Base-by-base conservation (phyloP, 2,888 invertebrate species). In the Brenthis daphne region DNA sequence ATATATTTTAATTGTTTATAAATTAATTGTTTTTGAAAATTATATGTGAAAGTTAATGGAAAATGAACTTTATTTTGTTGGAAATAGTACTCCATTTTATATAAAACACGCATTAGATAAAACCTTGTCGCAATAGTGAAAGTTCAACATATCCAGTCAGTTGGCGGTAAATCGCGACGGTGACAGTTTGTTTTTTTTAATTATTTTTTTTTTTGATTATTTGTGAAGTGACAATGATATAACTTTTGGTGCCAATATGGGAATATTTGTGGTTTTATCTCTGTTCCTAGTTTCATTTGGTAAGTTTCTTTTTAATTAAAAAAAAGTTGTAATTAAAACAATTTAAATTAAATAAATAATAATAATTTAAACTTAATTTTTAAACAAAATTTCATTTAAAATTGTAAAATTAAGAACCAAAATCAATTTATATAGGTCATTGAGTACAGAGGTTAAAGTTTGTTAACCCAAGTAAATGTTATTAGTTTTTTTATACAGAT, bases 91-190 rank as follows among this genome's bases (percentile, higher is more conserved):
- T 54, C 57, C 61, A 69, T 69, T 51, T 76, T 67, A 60, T 61
- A 60, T 78, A n/a, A 16, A 53, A 8, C 1, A 48, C 51, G 43
- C 50, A 47, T 53, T 57, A 81, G 77, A 81, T 83, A 80, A 75
- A 78, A 77, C 81, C 76, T 80, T 82, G 77, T 77, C 73, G 74
- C 71, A 77, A 76, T 71, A 77, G 84, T 81, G 85, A 85, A 85
- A 84, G 80, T 82, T 72, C 77, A 76, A 80, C 77, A 77, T 79
- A 81, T 78, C 76, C 68, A 79, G 76, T 86, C 83, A 90, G 90
- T 90, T 90, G 86, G 88, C 89, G 90, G 85, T 78, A 88, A 89
- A 87, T 79, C 79, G 76, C 72, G 56, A 72, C 76, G 74, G 74
- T 78, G 82, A 82, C 81, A 82, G 81, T 78, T 80, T 70, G 73